Evolutionary conservation across 2,888 invertebrate species (phyloP), one percentile per base, ranked within the genome.

Genomic region (Drosophila recens): DNA sequence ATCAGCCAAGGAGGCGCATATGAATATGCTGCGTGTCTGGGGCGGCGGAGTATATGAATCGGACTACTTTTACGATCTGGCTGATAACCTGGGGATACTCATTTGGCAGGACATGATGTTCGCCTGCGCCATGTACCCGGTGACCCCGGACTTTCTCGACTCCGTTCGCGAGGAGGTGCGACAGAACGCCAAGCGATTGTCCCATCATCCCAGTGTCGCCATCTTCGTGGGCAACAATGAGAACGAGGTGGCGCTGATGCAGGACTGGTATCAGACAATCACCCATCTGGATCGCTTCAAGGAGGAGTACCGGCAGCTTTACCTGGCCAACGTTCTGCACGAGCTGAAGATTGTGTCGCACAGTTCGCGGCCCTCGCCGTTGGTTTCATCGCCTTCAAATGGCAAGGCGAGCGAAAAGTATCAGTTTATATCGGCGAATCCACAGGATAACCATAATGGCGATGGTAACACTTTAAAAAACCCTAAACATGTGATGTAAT

Each of bases 51-150:
- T 97, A 0, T 99, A 99, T 89, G 99, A 99, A 91, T 95, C 96
- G 0, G 97, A 98, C 80, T 94, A 95, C 65, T 98, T 99, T 92
- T 99, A 99, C 91, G 94, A 95, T 73, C 91, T 96, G 38, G 97
- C 98, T 62, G 98, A 99, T 91, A 94, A 96, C 89, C 93, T 96
- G 54, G 99, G 99, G 1, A 96, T 99, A 51, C 94, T 99, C 87
- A 95, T 99, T 62, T 99, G 99, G 99, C 99, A 99, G 92, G 99
- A 99, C 92, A 95, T 99, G 90, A 97, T 98, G 96, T 99, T 98
- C 91, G 99, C 98, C 0, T 98, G 98, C 90, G 95, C 97, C 20
- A 96, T 99, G 96, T 99, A 99, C 92, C 99, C 99, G 0, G 94
- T 95, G 0, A 94, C 95, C 65, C 86, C 93, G 0, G 93, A 94